Conservation (phyloP, 2,888 invertebrate species). For the Cataglyphis albicans region DNA sequence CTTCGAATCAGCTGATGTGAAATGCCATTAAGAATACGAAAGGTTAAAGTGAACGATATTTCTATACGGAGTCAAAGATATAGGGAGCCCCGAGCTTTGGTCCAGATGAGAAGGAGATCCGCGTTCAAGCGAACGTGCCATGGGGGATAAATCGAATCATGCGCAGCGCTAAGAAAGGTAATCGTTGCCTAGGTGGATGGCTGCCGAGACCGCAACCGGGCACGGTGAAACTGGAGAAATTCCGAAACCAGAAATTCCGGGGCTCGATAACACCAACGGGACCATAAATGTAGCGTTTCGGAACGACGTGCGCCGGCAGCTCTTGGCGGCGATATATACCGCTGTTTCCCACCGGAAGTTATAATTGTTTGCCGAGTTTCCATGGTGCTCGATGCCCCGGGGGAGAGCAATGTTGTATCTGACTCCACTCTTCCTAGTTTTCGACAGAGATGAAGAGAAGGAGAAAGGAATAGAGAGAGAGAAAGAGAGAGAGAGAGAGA, state of each 20-base stretch:
- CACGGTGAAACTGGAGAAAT: slow-evolving; percentile 60
- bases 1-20: slow-evolving; percentile 17
- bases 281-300: slow-evolving; percentile 78
- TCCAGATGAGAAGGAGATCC: not conserved
- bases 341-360: slow-evolving; percentile 77
- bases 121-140: slow-evolving; percentile 8
- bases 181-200: slow-evolving; percentile 44
- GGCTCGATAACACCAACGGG: slow-evolving; percentile 73
- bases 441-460: slow-evolving; percentile 30
- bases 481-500: not conserved
- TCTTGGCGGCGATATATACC: slow-evolving; percentile 53
- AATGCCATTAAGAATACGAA: slow-evolving; percentile 25
- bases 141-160: slow-evolving; percentile 36
- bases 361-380: slow-evolving; percentile 81
- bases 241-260: slow-evolving; percentile 67
- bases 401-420: slow-evolving; percentile 60
- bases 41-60: slow-evolving; percentile 36
- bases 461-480: not conserved
- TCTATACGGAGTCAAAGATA: slow-evolving; percentile 26
- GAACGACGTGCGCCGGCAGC: slow-evolving; percentile 65
- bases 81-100: slow-evolving; percentile 16
- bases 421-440: slow-evolving; percentile 51
- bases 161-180: slow-evolving; percentile 45
- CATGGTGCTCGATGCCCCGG: slow-evolving; percentile 69
- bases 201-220: slow-evolving; percentile 64